A percentile compares a stretch with the other conserved stretches of the same genome.
Conservation (phyloP, 2,888 invertebrate genomes). For the Apeira syringaria region DNA sequence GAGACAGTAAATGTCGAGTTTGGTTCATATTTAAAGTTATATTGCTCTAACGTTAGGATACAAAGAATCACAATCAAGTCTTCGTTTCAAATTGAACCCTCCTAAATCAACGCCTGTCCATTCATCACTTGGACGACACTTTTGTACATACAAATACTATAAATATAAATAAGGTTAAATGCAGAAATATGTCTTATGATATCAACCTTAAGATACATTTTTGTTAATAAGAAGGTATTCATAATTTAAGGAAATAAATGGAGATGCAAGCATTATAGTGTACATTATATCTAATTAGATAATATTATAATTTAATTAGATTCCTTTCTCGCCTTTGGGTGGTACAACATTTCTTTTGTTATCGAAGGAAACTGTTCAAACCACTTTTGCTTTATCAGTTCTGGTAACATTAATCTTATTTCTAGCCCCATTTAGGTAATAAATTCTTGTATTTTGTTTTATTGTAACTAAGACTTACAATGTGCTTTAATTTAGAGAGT, state of each 20-base stretch:
- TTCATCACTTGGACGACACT: constrained; percentile 71
- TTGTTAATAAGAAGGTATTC: constrained; percentile 9
- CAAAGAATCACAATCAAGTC: constrained; percentile 57
- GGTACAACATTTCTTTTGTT: constrained; percentile 57
- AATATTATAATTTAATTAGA: constrained; percentile 60
- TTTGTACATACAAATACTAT: constrained; percentile 50
- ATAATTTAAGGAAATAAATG: constrained; percentile 58
- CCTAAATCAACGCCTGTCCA: constrained; percentile 69
- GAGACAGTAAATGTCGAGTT: constrained; percentile 17
- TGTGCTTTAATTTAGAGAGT: too few species aligned
- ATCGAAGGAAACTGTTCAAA: constrained; percentile 47
- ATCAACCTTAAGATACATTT: constrained; percentile 30
- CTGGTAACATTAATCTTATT: constrained; percentile 22
- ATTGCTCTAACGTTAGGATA: constrained; percentile 53
- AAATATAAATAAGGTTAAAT: constrained; percentile 37
- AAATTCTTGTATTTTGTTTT: not conserved
- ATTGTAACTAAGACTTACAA: too few species aligned
- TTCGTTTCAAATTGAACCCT: constrained; percentile 60
- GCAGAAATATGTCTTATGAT: constrained; percentile 44
- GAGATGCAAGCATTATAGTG: constrained; percentile 69
- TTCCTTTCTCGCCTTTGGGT: constrained; percentile 70
- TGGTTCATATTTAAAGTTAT: constrained; percentile 55
- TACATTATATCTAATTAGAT: constrained; percentile 74
- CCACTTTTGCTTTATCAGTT: constrained; percentile 32
- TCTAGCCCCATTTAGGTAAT: not conserved